Base-by-base conservation (phyloP, 1,140 invertebrate genomes). In the Sitobion miscanthi region DNA sequence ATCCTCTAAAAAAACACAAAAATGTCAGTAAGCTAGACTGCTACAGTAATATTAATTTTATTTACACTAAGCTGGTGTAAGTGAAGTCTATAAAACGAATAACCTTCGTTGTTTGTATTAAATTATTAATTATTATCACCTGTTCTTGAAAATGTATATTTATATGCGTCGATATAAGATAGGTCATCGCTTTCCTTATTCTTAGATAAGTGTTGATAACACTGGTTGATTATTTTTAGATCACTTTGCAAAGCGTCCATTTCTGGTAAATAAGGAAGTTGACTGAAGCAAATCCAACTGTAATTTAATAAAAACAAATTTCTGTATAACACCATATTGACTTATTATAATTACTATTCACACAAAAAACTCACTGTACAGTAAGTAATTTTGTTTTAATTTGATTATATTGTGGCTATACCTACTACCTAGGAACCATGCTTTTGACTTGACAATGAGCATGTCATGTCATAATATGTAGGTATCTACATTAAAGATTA, bases 211-310 rank as follows among this genome's bases (percentile, higher is more conserved):
- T 96, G 96, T 93, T 95, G 95, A 95, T 96, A 97, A 95, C 95
- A 97, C 93, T 96, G 95, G 86, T 96, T 96, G 45, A 98, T 96
- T 49, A 97, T 95, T 52, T 95, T 95, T 42, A 97, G 95, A 94
- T 98, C 97, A 94, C 97, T 96, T 93, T 96, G 96, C 69, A 96
- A 94, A 14, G 97, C 96, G 86, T 96, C 95, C 47, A 96, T 96
- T 95, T 98, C 97, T 8, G 97, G 97, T 86, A 98, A 95, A 94
- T 96, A 96, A 25, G 97, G 97, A 52, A 97, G 94, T 95, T 97
- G 97, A 94, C 97, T 97, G 94, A 97, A 97, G 94, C 97, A 96
- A 94, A 97, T 95, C 96, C 97, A 98, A 94, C 97, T 97, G 90
- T 94, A 54, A 89, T 9, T 54, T 23, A 89, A 54, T 38, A 54